Evolutionary conservation across 2,888 invertebrate species (phyloP).

Genomic region (Chrysopilus asiliformis): DNA sequence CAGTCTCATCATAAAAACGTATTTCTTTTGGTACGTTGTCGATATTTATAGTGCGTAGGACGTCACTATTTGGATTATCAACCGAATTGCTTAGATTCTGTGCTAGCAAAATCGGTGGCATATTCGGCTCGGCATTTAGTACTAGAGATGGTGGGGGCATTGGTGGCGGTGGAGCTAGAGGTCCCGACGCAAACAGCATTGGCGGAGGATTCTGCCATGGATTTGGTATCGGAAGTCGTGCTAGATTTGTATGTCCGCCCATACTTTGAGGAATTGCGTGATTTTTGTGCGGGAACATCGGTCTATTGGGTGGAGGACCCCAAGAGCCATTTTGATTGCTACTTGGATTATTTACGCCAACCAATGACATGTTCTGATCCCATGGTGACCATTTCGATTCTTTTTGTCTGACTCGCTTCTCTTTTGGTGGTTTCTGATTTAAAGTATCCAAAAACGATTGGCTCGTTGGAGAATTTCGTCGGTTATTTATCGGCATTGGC

Average conservation of each 20-base stretch:
- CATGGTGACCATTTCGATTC: constrained; percentile 14
- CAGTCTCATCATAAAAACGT: constrained; percentile 72
- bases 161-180: constrained; percentile 20
- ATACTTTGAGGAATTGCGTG: neutral
- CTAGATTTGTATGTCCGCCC: constrained; percentile 9
- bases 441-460: neutral
- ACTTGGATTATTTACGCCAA: neutral
- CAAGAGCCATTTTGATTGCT: constrained; percentile 3
- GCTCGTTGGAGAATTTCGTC: neutral
- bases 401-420: constrained; percentile 8
- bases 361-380: constrained; percentile 5
- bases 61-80: constrained; percentile 48
- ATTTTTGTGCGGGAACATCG: neutral
- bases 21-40: constrained; percentile 66
- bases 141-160: constrained; percentile 15
- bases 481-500: neutral
- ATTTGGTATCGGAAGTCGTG: constrained; percentile 12
- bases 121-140: constrained; percentile 1
- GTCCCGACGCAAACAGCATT: constrained; percentile 11
- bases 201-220: constrained; percentile 17
- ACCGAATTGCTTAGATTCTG: constrained; percentile 32
- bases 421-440: constrained; percentile 1
- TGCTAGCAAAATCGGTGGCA: constrained; percentile 9
- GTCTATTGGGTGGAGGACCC: neutral
- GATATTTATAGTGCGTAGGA: constrained; percentile 67